Percentiles rank a stretch among this genome's conserved stretches.
phyloP scores from a whole-genome alignment of 2,888 invertebrate genomes.

The Piscicola geometra region DNA sequence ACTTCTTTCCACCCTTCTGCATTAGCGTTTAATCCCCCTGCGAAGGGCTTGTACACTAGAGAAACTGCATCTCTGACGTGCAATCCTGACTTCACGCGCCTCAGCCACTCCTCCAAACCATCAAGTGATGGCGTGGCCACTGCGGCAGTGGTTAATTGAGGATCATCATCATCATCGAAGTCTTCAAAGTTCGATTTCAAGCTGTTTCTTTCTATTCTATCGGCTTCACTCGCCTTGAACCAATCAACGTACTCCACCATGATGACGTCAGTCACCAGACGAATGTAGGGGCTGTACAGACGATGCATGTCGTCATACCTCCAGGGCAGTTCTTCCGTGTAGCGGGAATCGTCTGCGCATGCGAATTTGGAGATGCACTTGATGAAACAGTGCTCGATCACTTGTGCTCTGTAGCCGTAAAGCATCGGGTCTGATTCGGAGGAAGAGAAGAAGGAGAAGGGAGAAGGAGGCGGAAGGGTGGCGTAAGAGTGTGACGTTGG shows the following conservation, averaged over 20 bases:
- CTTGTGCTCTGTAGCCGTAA: constrained; percentile 43
- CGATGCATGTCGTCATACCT: constrained; percentile 39
- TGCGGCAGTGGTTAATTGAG: neutral
- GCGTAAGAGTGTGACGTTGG: neutral
- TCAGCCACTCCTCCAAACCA: constrained; percentile 26
- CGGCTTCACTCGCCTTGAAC: neutral
- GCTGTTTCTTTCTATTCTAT: neutral
- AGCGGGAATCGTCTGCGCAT: constrained; percentile 31
- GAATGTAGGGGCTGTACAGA: constrained; percentile 37
- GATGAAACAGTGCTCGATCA: constrained; percentile 42
- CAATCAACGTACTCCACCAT: constrained; percentile 30
- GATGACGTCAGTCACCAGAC: constrained; percentile 26
- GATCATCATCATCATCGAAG: neutral
- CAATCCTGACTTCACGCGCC: constrained; percentile 3
- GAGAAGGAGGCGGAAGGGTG: neutral
- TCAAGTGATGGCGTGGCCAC: neutral
- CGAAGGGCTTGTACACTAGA: constrained; percentile 16
- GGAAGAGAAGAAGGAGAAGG: constrained; percentile 34
- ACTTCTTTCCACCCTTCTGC: neutral
- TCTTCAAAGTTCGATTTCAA: neutral
- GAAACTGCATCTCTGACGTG: constrained; percentile 20
- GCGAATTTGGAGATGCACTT: constrained; percentile 25
- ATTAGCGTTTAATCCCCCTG: neutral
- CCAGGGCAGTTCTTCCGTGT: constrained; percentile 33
- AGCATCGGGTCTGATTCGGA: constrained; percentile 34